Evolutionary conservation across 2,888 invertebrate genomes (phyloP), one percentile per base, ranked within the genome.

Genomic region (Oscheius onirici): DNA sequence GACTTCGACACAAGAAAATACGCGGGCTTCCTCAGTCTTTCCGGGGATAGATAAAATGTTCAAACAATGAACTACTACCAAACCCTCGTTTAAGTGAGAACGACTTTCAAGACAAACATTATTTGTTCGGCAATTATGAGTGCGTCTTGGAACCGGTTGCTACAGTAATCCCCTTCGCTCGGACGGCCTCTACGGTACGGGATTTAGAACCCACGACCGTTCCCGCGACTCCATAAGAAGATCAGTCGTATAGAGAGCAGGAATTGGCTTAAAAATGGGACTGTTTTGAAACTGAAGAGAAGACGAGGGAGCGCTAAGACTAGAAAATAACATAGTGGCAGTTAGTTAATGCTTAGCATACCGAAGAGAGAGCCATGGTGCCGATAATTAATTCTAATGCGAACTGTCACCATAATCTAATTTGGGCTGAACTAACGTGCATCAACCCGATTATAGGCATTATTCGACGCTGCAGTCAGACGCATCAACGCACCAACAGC

Each of bases 81-180:
- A 22, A 26, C 26, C 55, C 55, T 55, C 55, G 28, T 55, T 55
- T 55, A 55, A 58, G 58, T 58, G 40, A 58, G 58, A 68, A 68
- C 28, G 57, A 68, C 68, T 57, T 67, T 55, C 44, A 57, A 68
- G 68, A 68, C 49, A 68, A 68, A 68, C 51, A 68, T 68, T 68
- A 68, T 68, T 68, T 43, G 57, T 68, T 68, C 68, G 68, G 55
- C 68, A 68, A 68, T 68, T 68, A 66, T 52, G 66, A 52, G 63
- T 46, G 63, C 63, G 63, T 63, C 63, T 63, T 15, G 24, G 49
- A 63, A 63, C 63, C 63, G 63, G 63, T 63, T 26, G 46, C 63
- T 63, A 63, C 63, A 46, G 63, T 63, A 63, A 46, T 28, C 49
- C 17, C 17, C 49, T 49, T 41, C 20, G n/a, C 34, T 3, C 2